Percentiles rank a stretch among this genome's conserved stretches.
Evolutionary conservation across 2,888 invertebrate genomes (phyloP).

Genomic region (Torymus tubicola): DNA sequence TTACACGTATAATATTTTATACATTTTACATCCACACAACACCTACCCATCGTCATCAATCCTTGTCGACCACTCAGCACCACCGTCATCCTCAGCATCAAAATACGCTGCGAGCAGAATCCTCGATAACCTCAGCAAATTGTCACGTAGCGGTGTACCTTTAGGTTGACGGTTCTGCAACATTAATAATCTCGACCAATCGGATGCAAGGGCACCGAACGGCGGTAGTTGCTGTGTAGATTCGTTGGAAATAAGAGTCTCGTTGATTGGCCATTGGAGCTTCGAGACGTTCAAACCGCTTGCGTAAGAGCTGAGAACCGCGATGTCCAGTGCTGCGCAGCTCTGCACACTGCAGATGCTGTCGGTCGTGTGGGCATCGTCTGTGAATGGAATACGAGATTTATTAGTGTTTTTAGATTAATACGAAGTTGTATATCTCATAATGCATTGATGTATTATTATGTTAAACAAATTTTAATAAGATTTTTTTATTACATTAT

Average conservation of each 20-base stretch:
- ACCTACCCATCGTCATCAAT: conserved; percentile 1
- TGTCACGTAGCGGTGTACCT: conserved; percentile 60
- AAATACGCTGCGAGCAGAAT: conserved; percentile 63
- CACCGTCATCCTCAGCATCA: conserved; percentile 37
- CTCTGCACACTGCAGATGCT: conserved; percentile 23
- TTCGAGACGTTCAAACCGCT: conserved; percentile 20
- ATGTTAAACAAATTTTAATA: too few relatives aligned
- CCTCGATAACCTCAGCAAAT: conserved; percentile 61
- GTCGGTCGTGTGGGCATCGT: background rate
- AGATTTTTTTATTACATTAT: too few relatives aligned
- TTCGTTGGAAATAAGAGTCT: background rate
- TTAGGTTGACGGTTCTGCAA: conserved; percentile 60
- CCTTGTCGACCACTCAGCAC: background rate
- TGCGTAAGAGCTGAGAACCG: conserved; percentile 44
- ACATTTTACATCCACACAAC: too few relatives aligned
- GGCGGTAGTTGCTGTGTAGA: conserved; percentile 53
- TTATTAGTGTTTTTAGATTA: background rate
- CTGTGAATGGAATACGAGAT: background rate
- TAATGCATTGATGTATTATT: too few relatives aligned
- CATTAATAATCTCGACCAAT: conserved; percentile 65
- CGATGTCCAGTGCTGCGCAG: conserved; percentile 37
- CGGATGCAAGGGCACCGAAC: conserved; percentile 64
- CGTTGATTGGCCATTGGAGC: background rate
- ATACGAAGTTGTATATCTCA: too few relatives aligned
- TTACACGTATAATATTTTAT: too few relatives aligned